Evolutionary conservation across 2,113 vertebrate genomes (phyloP).

Genomic region (Muscicapa adusta): DNA sequence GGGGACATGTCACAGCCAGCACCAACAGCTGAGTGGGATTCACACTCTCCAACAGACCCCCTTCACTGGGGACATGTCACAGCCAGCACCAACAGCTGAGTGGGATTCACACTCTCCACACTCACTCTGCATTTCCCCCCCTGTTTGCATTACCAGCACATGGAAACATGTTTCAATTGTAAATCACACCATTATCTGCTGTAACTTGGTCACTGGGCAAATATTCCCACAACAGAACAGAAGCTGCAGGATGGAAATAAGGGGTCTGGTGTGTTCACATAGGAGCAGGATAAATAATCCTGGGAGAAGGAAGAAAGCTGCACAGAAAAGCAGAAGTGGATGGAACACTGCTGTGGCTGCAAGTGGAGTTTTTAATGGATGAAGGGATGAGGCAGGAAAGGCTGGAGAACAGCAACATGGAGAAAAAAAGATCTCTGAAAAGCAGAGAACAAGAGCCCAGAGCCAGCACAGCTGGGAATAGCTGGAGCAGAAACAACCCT

Average conservation of each 20-base stretch:
- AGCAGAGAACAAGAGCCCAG: not conserved
- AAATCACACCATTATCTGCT: not conserved
- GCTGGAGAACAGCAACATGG: not conserved
- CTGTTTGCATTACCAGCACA: not conserved
- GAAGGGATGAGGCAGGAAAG: not conserved
- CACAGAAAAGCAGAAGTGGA: not conserved
- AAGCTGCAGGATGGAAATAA: not conserved
- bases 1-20: not conserved
- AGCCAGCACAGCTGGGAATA: not conserved
- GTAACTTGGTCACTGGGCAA: not conserved
- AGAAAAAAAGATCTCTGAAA: not conserved
- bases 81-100: fast-evolving
- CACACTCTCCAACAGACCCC: not conserved
- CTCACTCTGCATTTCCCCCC: not conserved
- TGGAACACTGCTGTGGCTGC: not conserved
- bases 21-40: not conserved
- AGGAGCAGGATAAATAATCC: not conserved
- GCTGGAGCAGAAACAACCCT: not conserved
- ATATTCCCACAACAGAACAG: not conserved
- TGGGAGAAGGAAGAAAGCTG: not conserved
- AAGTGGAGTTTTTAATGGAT: not conserved
- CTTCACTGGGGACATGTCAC: fast-evolving
- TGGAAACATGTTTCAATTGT: fast-evolving
- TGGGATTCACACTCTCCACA: not conserved
- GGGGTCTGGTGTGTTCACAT: not conserved